A percentile compares a stretch with the other conserved stretches of the same genome.
Conservation (phyloP, 2,797 vertebrate genomes). For the Sebastes matsubarae region DNA sequence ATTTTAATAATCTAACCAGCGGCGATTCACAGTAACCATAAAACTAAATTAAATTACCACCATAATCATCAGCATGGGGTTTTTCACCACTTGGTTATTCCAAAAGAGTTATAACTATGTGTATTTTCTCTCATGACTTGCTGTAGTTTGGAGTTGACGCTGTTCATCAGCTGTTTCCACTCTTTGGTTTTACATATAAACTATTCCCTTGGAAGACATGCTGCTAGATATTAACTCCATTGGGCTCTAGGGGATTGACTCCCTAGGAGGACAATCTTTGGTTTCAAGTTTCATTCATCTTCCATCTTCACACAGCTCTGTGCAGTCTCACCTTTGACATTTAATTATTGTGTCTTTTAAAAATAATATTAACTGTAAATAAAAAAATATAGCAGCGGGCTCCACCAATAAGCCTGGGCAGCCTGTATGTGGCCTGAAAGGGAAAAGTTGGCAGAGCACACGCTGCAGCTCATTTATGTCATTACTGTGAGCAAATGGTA, state of each 20-base stretch:
- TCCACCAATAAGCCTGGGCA: too few relatives aligned
- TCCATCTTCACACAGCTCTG: background rate
- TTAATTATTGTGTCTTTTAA: background rate
- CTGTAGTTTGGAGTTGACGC: background rate
- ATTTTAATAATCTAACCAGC: conserved; percentile 18
- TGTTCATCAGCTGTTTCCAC: background rate
- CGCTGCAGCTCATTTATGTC: background rate
- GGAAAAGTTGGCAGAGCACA: background rate
- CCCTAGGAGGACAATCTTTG: background rate
- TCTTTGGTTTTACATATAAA: background rate
- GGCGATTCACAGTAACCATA: background rate
- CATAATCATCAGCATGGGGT: background rate
- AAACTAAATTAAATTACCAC: conserved; percentile 15
- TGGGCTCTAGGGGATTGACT: background rate
- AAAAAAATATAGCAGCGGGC: background rate
- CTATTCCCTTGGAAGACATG: background rate
- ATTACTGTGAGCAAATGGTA: background rate
- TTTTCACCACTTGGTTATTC: background rate
- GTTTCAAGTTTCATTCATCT: too few relatives aligned
- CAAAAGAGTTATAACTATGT: background rate
- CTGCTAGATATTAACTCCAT: background rate
- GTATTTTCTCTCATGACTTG: background rate
- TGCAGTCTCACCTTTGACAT: background rate
- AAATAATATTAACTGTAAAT: background rate
- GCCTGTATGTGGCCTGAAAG: background rate